Conservation (phyloP, 92 coral and sea anemone genomes). For the Siderastrea siderea region DNA sequence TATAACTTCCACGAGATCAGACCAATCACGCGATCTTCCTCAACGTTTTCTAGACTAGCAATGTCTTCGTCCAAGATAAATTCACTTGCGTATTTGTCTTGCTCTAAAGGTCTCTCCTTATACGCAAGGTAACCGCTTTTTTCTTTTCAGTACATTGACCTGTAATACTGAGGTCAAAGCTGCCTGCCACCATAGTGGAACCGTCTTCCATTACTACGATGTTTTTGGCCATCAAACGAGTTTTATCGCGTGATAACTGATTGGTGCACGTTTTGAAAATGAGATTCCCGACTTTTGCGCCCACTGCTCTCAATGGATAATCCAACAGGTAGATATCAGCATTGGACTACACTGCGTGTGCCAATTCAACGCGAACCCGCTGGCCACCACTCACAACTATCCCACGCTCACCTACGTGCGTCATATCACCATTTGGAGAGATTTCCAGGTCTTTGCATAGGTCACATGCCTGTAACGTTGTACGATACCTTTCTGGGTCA, state of each 20-base stretch:
- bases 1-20: too few relatives aligned
- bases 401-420: slow-evolving; percentile 17
- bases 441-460: slow-evolving; percentile 8
- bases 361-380: background rate
- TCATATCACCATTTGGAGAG: slow-evolving; percentile 18
- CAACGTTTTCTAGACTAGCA: too few relatives aligned
- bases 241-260: background rate
- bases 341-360: background rate
- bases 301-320: slow-evolving; percentile 9
- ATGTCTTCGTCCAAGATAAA: too few relatives aligned
- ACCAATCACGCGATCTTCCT: too few relatives aligned
- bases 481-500: background rate
- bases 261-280: background rate
- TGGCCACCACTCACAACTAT: slow-evolving; percentile 11
- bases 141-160: too few relatives aligned
- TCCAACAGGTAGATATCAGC: slow-evolving; percentile 14
- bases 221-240: background rate
- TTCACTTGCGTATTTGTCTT: too few relatives aligned
- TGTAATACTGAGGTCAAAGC: too few relatives aligned
- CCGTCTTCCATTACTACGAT: background rate
- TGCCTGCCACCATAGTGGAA: too few relatives aligned
- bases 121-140: too few relatives aligned
- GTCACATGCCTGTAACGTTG: slow-evolving; percentile 3
- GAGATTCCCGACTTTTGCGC: background rate
- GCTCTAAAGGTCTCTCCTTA: too few relatives aligned